These are phyloP conservation scores for Tapirus terrestris DNA, from an alignment of 2,113 vertebrate species.

Conservation along the genomic window DNA sequence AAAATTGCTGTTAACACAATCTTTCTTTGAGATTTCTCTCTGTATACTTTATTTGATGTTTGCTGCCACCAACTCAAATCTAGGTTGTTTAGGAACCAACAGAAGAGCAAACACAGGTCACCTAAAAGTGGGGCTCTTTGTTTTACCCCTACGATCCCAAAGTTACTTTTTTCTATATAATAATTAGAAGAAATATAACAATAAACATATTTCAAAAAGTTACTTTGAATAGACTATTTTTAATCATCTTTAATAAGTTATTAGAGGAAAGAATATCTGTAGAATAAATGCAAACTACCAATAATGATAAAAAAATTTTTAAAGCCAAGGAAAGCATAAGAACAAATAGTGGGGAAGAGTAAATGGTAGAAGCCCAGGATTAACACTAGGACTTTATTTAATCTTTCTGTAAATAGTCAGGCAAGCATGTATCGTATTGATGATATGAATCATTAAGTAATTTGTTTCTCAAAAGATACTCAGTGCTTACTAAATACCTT, in stretches of 20 bases:
- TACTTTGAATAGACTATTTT: neutral
- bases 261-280: conserved; percentile 19
- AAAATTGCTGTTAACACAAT: conserved; percentile 84
- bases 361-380: neutral
- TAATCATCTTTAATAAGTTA: conserved; percentile 20
- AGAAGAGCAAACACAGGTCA: conserved; percentile 35
- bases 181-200: neutral
- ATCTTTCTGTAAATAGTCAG: neutral
- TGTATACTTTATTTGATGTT: conserved; percentile 76
- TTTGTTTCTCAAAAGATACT: conserved; percentile 17
- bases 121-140: neutral
- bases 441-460: neutral
- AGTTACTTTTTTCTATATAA: neutral
- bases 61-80: conserved; percentile 66
- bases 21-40: conserved; percentile 77
- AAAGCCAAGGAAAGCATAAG: neutral
- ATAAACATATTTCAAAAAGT: conserved; percentile 24
- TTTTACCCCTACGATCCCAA: neutral
- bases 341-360: neutral
- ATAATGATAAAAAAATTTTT: neutral
- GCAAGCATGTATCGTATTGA: neutral
- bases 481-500: neutral
- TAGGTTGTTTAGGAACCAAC: conserved; percentile 62
- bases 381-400: neutral
- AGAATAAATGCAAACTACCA: conserved; percentile 43